These are phyloP conservation scores for Aporophyla lueneburgensis DNA, from an alignment of 2,888 invertebrate species.

Conservation along the genomic window DNA sequence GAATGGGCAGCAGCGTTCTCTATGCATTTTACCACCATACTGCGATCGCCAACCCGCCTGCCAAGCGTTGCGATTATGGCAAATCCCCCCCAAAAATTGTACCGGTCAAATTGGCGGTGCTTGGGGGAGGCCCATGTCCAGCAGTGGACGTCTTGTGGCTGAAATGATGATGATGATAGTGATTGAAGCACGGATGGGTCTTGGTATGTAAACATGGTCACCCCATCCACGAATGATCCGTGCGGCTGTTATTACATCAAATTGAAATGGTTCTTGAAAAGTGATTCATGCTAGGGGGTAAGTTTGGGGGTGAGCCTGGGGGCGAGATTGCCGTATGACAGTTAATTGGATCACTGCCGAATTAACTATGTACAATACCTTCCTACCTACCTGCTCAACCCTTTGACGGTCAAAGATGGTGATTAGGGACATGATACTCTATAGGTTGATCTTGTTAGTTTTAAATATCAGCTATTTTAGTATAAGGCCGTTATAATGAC, in stretches of 20 bases:
- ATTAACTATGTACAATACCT: conserved; percentile 23
- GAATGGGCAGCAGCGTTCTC: too few species aligned
- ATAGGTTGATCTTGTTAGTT: conserved; percentile 10
- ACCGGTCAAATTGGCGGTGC: too few species aligned
- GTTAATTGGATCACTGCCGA: conserved; percentile 33
- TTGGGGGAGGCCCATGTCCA: too few species aligned
- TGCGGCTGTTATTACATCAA: neutral
- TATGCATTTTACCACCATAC: too few species aligned
- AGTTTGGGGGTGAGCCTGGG: neutral
- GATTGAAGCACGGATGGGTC: too few species aligned
- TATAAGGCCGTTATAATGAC: neutral
- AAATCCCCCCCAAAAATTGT: too few species aligned
- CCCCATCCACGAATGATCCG: too few species aligned
- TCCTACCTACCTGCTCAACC: conserved; percentile 8
- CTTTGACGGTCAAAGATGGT: conserved; percentile 34
- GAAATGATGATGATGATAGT: too few species aligned
- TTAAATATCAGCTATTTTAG: conserved; percentile 20
- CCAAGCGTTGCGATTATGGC: too few species aligned
- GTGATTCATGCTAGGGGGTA: neutral
- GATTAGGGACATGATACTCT: conserved; percentile 19
- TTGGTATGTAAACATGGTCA: too few species aligned
- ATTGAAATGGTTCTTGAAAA: neutral
- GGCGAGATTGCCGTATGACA: neutral
- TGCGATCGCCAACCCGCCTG: too few species aligned
- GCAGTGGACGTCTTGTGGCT: too few species aligned